Evolutionary conservation across 2,888 invertebrate genomes (phyloP).

Genomic region (Drosophila putrida): DNA sequence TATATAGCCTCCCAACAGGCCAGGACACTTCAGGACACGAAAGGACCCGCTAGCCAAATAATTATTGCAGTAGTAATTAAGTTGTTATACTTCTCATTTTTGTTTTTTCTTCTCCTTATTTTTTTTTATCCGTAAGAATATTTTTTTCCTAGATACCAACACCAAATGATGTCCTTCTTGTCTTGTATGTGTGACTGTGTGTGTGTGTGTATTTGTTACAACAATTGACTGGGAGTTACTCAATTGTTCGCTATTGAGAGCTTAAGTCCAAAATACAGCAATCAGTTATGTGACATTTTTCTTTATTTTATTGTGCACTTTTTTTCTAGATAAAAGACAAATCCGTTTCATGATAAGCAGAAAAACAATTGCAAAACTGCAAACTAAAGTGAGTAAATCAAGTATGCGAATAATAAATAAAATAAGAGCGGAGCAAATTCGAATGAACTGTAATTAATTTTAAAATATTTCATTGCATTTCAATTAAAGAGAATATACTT

Average conservation of each 20-base stretch:
- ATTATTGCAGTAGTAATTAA: constrained; percentile 63
- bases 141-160: background rate
- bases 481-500: background rate
- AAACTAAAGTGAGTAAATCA: background rate
- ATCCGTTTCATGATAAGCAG: constrained; percentile 4
- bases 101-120: background rate
- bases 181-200: background rate
- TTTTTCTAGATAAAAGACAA: constrained; percentile 30
- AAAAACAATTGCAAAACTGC: constrained; percentile 10
- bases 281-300: constrained; percentile 38
- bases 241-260: constrained; percentile 31
- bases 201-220: constrained; percentile 1
- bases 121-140: background rate
- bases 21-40: constrained; percentile 7
- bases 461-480: background rate
- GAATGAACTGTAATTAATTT: background rate
- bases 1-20: constrained; percentile 29
- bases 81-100: constrained; percentile 39
- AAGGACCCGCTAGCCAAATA: constrained; percentile 42
- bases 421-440: background rate
- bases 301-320: constrained; percentile 3
- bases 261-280: constrained; percentile 41
- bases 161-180: constrained; percentile 11
- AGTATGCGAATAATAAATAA: background rate
- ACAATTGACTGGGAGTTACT: constrained; percentile 9